Conservation (phyloP, 2,797 vertebrate genomes). For the Takifugu rubripes region DNA sequence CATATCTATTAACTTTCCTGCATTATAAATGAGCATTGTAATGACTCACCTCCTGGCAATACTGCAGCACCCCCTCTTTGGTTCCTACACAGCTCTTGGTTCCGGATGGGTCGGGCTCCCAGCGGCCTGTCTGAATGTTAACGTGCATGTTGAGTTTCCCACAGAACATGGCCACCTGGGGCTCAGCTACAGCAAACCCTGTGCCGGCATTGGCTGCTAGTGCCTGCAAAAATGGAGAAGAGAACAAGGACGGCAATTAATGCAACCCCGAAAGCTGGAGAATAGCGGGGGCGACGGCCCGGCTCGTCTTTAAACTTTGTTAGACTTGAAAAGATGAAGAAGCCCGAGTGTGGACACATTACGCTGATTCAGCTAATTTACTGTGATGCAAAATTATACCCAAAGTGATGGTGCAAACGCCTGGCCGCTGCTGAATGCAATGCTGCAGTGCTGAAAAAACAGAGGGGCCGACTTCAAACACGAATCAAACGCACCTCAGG, state of each 20-base stretch:
- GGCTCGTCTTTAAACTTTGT: slow-evolving; percentile 11
- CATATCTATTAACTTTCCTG: background rate
- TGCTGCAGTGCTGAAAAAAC: slow-evolving; percentile 32
- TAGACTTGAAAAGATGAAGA: slow-evolving; percentile 1
- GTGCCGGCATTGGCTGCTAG: slow-evolving; percentile 91
- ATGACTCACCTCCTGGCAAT: slow-evolving; percentile 93
- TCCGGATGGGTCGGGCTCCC: slow-evolving; percentile 91
- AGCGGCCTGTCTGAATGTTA: slow-evolving; percentile 95
- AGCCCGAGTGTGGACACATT: slow-evolving; percentile 15
- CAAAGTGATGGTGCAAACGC: slow-evolving; percentile 29
- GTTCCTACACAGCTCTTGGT: slow-evolving; percentile 86
- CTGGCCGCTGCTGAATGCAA: slow-evolving; percentile 24
- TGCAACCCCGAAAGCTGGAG: slow-evolving; percentile 15
- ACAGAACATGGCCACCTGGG: slow-evolving; percentile 97
- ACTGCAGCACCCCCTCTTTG: slow-evolving; percentile 90
- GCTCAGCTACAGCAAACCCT: slow-evolving; percentile 90
- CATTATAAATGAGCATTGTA: background rate
- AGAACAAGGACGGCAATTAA: slow-evolving; percentile 17
- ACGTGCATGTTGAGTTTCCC: slow-evolving; percentile 97
- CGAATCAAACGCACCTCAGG: slow-evolving; percentile 41
- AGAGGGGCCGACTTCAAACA: slow-evolving; percentile 26
- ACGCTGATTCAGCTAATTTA: slow-evolving; percentile 25
- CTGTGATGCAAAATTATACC: slow-evolving; percentile 25
- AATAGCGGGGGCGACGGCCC: slow-evolving; percentile 11
- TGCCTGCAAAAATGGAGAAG: slow-evolving; percentile 69